Evolutionary conservation across 2,113 vertebrate genomes (phyloP).

Genomic region (Platysternon megacephalum): DNA sequence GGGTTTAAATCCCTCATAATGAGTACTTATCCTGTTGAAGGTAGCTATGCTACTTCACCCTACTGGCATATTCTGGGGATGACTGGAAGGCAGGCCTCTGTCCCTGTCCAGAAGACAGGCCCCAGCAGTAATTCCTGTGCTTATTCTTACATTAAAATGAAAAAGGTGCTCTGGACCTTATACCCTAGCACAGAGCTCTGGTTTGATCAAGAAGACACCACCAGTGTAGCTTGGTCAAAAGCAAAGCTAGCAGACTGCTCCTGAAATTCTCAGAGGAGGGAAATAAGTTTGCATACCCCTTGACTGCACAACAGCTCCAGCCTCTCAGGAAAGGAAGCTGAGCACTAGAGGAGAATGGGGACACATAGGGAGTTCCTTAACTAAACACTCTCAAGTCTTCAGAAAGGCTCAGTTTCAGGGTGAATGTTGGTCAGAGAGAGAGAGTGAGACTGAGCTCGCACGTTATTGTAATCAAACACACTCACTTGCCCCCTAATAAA

Average conservation of each 20-base stretch:
- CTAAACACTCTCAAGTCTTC: not conserved
- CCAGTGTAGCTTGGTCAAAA: too few species aligned
- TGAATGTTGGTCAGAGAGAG: not conserved
- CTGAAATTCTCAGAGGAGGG: too few species aligned
- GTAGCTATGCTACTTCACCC: not conserved
- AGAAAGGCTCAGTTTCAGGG: not conserved
- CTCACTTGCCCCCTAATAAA: not conserved
- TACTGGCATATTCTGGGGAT: not conserved
- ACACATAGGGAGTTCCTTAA: too few species aligned
- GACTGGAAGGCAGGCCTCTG: not conserved
- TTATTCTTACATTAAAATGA: not conserved
- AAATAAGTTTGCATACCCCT: too few species aligned
- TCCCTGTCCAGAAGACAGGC: not conserved
- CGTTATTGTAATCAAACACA: not conserved
- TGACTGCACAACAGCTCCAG: too few species aligned
- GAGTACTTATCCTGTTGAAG: conserved; percentile 33
- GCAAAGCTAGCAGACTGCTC: too few species aligned
- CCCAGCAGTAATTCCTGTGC: not conserved
- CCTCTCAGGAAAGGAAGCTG: too few species aligned
- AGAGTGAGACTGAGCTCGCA: not conserved
- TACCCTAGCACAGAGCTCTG: not conserved
- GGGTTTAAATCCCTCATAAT: not conserved
- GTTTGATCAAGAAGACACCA: too few species aligned
- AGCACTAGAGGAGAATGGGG: too few species aligned
- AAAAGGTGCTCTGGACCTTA: not conserved